Percentiles rank a stretch among this genome's conserved stretches.
Conservation (phyloP, 2,888 invertebrate genomes). For the Melanotus villosus region DNA sequence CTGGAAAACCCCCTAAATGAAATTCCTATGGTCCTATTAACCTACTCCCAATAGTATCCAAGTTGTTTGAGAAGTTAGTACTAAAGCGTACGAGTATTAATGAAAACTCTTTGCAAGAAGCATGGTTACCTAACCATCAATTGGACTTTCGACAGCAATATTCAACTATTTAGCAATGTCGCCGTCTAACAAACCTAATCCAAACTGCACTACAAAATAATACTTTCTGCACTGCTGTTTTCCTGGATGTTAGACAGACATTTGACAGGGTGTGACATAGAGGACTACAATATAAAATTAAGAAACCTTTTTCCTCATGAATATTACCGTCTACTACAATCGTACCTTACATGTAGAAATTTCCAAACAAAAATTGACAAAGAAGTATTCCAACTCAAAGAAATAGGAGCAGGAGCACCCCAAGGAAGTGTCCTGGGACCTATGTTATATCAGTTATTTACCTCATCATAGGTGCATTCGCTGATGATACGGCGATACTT, state of each 20-base stretch:
- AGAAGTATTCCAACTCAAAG: no score
- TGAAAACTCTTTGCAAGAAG: slow-evolving; percentile 11
- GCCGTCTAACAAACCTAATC: slow-evolving; percentile 13
- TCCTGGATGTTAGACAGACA: not conserved
- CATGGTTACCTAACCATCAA: slow-evolving; percentile 20
- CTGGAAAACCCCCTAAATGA: slow-evolving; percentile 15
- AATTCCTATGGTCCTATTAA: not conserved
- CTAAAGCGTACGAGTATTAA: not conserved
- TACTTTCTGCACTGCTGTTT: slow-evolving; percentile 8
- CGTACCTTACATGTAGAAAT: slow-evolving; percentile 4
- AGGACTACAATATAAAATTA: slow-evolving; percentile 15
- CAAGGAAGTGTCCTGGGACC: slow-evolving; percentile 21
- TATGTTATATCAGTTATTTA: no score
- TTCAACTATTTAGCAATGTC: slow-evolving; percentile 17
- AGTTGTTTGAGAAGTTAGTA: not conserved
- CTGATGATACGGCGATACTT: no score
- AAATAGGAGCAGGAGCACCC: no score
- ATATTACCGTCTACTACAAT: slow-evolving; percentile 1
- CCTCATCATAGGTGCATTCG: no score
- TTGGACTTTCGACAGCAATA: slow-evolving; percentile 19
- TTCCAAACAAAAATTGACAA: not conserved
- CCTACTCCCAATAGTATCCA: not conserved
- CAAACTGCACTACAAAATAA: slow-evolving; percentile 17
- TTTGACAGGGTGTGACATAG: slow-evolving; percentile 18
- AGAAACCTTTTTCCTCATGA: slow-evolving; percentile 5